phyloP scores from a whole-genome alignment of 2,113 vertebrate genomes.

The Typhlomys cinereus region DNA sequence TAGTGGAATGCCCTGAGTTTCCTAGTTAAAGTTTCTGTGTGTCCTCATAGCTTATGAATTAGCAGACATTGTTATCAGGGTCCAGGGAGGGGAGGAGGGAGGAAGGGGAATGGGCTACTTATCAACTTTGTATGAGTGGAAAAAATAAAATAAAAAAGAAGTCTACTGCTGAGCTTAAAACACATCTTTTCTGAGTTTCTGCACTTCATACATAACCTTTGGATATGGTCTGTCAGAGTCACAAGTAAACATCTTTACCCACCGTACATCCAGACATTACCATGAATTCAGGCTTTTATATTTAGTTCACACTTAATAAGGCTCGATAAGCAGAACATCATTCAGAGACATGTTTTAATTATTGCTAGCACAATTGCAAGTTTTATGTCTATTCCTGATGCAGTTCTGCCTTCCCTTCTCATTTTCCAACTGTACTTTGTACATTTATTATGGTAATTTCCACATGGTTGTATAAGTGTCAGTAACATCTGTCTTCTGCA shows the following conservation, averaged over 20 bases:
- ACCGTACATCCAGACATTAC: background rate
- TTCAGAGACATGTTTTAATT: constrained; percentile 29
- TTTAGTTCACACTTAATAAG: background rate
- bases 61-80: background rate
- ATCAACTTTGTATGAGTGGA: too few relatives aligned
- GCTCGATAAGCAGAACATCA: background rate
- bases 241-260: background rate
- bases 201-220: background rate
- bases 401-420: background rate
- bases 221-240: background rate
- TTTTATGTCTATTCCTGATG: background rate
- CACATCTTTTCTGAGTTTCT: background rate
- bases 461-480: background rate
- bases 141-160: too few relatives aligned
- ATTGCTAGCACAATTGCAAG: background rate
- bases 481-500: constrained; percentile 38
- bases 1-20: background rate
- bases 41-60: background rate
- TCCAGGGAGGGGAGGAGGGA: too few relatives aligned
- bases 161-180: background rate
- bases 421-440: background rate
- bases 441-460: constrained; percentile 42
- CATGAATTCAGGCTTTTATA: background rate
- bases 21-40: background rate
- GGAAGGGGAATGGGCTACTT: too few relatives aligned